Evolutionary conservation across 2,113 vertebrate genomes (phyloP).

Genomic region (Chamaetylas fuelleborni): DNA sequence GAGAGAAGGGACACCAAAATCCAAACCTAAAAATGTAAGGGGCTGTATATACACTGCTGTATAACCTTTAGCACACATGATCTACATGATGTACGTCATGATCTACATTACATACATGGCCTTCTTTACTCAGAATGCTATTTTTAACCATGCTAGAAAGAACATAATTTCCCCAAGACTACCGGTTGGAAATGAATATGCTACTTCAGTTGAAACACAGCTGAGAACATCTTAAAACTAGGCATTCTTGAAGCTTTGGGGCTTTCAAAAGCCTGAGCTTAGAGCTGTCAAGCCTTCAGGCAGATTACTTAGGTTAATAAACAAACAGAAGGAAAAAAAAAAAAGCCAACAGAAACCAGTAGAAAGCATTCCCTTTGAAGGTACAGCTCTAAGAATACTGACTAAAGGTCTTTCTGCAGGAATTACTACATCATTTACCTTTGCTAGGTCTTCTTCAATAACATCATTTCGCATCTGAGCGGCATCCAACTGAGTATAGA

Average conservation of each 20-base stretch:
- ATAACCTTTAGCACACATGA: background rate
- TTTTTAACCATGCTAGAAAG: background rate
- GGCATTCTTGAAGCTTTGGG: background rate
- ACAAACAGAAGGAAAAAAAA: background rate
- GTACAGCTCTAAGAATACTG: background rate
- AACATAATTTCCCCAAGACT: background rate
- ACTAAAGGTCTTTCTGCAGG: background rate
- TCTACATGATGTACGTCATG: background rate
- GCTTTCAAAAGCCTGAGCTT: background rate
- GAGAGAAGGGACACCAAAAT: background rate
- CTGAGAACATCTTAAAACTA: background rate
- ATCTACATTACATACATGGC: background rate
- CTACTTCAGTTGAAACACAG: background rate
- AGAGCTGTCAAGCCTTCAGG: background rate
- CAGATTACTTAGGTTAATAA: background rate
- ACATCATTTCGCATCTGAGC: constrained; percentile 99
- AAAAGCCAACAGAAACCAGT: background rate
- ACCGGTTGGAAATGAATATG: background rate
- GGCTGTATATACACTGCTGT: background rate
- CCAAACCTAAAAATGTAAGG: background rate
- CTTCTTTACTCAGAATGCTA: background rate
- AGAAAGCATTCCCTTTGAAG: background rate
- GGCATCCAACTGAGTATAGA: constrained; percentile 97
- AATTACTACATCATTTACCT: constrained; percentile 75
- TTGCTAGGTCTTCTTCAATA: constrained; percentile 97